These are phyloP conservation scores for Galerucella nymphaeae DNA, from an alignment of 2,888 invertebrate species.

Conservation along the genomic window DNA sequence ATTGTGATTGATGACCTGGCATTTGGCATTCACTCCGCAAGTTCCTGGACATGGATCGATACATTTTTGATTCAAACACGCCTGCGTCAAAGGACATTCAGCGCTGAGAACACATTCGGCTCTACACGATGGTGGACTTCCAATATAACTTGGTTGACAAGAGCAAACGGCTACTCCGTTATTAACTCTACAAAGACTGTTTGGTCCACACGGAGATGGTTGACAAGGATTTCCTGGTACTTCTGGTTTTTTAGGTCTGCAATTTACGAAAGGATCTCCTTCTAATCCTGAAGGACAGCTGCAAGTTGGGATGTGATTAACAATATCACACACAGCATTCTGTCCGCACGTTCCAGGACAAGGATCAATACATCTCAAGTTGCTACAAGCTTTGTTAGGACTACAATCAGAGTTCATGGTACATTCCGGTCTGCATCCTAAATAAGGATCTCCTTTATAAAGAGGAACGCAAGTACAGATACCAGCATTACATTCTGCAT, in stretches of 20 bases:
- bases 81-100: conserved; percentile 79
- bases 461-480: conserved; percentile 78
- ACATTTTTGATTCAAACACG: conserved; percentile 86
- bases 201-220: conserved; percentile 79
- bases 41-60: conserved; percentile 83
- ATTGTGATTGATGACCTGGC: conserved; percentile 82
- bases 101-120: conserved; percentile 84
- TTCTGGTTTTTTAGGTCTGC: conserved; percentile 59
- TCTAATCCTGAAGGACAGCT: conserved; percentile 78
- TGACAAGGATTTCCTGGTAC: conserved; percentile 72
- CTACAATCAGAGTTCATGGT: conserved; percentile 84
- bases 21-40: conserved; percentile 79
- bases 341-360: conserved; percentile 83
- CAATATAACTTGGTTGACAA: conserved; percentile 77
- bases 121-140: conserved; percentile 81
- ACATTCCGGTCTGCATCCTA: conserved; percentile 85
- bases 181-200: conserved; percentile 73
- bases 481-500: conserved; percentile 78
- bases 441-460: conserved; percentile 78
- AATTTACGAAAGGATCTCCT: conserved; percentile 80
- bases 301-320: conserved; percentile 86
- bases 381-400: conserved; percentile 79
- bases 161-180: conserved; percentile 73
- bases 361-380: conserved; percentile 82
- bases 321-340: conserved; percentile 82